Conservation (phyloP, 2,113 vertebrate species). For the Odocoileus virginianus region DNA sequence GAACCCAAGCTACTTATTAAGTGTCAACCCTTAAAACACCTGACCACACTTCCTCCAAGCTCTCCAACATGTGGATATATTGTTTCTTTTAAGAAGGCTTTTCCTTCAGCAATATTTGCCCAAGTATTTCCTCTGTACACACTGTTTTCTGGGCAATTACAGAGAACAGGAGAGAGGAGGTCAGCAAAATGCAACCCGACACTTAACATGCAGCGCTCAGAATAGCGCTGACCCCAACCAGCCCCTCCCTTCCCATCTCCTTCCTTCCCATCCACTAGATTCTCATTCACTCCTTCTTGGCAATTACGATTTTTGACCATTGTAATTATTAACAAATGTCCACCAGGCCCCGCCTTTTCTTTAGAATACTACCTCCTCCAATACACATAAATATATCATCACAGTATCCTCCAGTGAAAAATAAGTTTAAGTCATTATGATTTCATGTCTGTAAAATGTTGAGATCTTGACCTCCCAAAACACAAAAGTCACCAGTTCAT, state of each 20-base stretch:
- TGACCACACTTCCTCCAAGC: background rate
- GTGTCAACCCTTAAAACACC: background rate
- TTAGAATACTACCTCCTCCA: background rate
- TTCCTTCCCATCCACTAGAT: slow-evolving; percentile 35
- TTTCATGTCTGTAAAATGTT: slow-evolving; percentile 30
- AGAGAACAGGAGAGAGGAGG: slow-evolving; percentile 46
- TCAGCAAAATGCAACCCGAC: slow-evolving; percentile 61
- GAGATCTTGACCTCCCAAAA: slow-evolving; percentile 28
- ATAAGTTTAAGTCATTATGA: slow-evolving; percentile 43
- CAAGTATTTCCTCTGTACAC: slow-evolving; percentile 48
- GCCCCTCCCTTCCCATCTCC: slow-evolving; percentile 17
- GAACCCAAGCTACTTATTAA: background rate
- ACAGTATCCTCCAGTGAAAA: slow-evolving; percentile 14
- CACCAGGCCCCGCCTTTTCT: background rate
- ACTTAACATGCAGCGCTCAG: slow-evolving; percentile 38
- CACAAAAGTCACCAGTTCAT: background rate
- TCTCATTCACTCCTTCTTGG: slow-evolving; percentile 34
- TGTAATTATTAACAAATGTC: slow-evolving; percentile 42
- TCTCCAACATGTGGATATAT: background rate
- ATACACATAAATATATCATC: background rate
- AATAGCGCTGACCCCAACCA: slow-evolving; percentile 29
- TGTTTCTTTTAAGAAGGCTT: slow-evolving; percentile 53
- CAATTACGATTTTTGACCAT: background rate
- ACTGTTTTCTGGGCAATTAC: slow-evolving; percentile 34
- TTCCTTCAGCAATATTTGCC: slow-evolving; percentile 41